phyloP scores from a whole-genome alignment of 2,797 vertebrate species.

The Aselliscus stoliczkanus region DNA sequence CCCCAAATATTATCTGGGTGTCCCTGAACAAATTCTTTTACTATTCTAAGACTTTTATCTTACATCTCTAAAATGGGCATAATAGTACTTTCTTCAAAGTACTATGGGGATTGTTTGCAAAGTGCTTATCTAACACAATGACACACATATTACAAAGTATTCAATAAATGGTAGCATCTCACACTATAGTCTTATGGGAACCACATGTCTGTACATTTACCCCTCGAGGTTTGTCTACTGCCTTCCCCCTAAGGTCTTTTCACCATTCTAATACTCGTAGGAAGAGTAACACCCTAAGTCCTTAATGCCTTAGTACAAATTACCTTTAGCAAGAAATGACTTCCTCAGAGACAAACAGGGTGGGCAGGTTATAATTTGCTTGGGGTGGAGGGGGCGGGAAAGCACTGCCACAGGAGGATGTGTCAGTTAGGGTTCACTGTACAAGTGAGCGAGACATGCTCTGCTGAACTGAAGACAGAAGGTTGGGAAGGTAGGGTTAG shows the following conservation, averaged over 20 bases:
- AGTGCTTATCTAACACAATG: background rate
- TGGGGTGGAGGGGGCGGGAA: background rate
- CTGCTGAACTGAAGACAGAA: background rate
- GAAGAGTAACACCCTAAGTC: background rate
- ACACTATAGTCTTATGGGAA: background rate
- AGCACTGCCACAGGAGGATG: background rate
- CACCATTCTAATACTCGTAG: background rate
- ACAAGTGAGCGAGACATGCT: background rate
- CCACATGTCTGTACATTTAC: background rate
- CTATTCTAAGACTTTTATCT: background rate
- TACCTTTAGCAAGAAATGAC: background rate
- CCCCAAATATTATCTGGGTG: background rate
- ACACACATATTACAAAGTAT: background rate
- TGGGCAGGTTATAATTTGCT: background rate
- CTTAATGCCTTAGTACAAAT: background rate
- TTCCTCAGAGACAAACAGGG: background rate
- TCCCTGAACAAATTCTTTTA: background rate
- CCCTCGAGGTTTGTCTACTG: background rate
- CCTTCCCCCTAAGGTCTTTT: background rate
- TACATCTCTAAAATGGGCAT: background rate
- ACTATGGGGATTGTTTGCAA: background rate
- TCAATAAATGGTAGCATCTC: slow-evolving; percentile 7
- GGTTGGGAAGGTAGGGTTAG: background rate
- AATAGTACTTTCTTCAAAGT: background rate
- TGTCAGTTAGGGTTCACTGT: background rate